Conservation (phyloP, 1,140 invertebrate species). For the Pseudomyrmex sp. region DNA sequence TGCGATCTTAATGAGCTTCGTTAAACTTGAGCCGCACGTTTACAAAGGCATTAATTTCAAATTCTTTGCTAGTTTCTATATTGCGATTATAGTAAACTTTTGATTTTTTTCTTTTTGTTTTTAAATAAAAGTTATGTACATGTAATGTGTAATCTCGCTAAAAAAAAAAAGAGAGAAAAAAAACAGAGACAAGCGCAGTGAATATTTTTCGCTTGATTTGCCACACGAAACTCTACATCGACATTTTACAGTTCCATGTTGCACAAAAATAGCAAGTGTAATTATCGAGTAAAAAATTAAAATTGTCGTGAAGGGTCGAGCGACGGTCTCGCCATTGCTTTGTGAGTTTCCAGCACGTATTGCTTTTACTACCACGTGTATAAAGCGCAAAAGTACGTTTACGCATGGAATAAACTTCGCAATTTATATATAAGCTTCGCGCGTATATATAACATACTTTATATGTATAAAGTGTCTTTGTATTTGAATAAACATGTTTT, state of each 20-base stretch:
- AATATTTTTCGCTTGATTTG: conserved; percentile 33
- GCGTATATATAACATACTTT: too few species aligned
- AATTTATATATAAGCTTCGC: not conserved
- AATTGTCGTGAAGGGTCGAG: conserved; percentile 26
- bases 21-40: not conserved
- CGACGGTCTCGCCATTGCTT: conserved; percentile 4
- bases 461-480: too few species aligned
- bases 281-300: conserved; percentile 49
- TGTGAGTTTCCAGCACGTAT: conserved; percentile 18
- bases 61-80: not conserved
- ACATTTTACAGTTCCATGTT: conserved; percentile 9
- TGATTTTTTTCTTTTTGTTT: not conserved
- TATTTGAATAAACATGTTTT: too few species aligned
- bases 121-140: not conserved
- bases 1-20: conserved; percentile 1
- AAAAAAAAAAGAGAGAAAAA: not conserved
- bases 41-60: not conserved
- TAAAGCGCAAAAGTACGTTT: not conserved
- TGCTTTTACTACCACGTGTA: not conserved
- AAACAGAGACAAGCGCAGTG: not conserved
- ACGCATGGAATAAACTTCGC: not conserved
- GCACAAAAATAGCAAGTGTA: conserved; percentile 28
- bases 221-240: conserved; percentile 6
- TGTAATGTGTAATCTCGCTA: not conserved
- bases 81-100: not conserved